phyloP scores from a whole-genome alignment of 2,888 invertebrate genomes.

The Pristionchus mayeri region DNA sequence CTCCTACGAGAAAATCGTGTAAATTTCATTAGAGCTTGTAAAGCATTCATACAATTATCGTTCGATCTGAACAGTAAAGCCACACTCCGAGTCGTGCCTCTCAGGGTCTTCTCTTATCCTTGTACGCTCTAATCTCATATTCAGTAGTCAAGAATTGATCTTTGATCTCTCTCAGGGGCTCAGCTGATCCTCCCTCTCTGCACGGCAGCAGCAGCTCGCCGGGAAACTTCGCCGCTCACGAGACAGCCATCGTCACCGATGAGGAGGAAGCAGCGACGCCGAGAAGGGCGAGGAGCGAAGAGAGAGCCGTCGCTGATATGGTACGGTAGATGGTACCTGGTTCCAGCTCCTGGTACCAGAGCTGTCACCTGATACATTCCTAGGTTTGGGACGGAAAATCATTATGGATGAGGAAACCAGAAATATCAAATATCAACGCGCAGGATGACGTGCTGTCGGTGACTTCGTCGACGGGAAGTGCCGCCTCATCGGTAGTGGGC shows the following conservation, averaged over 20 bases:
- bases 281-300: constrained; percentile 48
- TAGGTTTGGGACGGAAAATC: background rate
- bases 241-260: constrained; percentile 22
- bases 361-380: too few relatives aligned
- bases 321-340: too few relatives aligned
- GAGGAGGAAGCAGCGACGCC: constrained; percentile 49
- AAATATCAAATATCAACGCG: constrained; percentile 1
- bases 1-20: too few relatives aligned
- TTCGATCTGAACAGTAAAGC: too few relatives aligned
- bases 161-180: background rate
- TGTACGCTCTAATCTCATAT: too few relatives aligned
- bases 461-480: constrained; percentile 67
- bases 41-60: too few relatives aligned
- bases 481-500: constrained; percentile 70
- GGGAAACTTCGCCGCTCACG: background rate
- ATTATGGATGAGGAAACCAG: background rate
- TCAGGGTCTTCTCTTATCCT: too few relatives aligned
- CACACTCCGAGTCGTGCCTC: too few relatives aligned
- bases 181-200: background rate
- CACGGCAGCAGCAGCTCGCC: background rate
- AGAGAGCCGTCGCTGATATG: constrained; percentile 52
- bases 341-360: too few relatives aligned
- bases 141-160: too few relatives aligned
- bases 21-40: too few relatives aligned
- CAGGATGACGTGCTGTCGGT: constrained; percentile 65